Conservation (phyloP, 2,888 invertebrate genomes). For the Branchipolynoe longqiensis region DNA sequence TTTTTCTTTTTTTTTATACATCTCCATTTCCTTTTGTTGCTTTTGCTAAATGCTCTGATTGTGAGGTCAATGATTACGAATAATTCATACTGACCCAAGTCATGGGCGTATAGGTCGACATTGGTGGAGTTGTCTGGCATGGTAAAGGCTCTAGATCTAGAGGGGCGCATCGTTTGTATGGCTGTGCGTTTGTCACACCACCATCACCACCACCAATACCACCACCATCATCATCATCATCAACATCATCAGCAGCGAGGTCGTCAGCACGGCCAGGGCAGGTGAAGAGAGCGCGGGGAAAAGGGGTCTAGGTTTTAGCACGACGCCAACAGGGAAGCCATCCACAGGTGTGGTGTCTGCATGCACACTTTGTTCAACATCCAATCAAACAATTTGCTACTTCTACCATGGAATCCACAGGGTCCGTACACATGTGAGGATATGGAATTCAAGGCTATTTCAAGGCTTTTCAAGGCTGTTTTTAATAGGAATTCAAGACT, state of each 20-base stretch:
- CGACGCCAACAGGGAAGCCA: no score
- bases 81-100: slow-evolving; percentile 47
- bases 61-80: slow-evolving; percentile 27
- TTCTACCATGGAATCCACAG: no score
- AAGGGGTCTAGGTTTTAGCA: slow-evolving; percentile 32
- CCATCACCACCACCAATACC: slow-evolving; percentile 13
- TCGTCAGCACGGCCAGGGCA: slow-evolving; percentile 41
- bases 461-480: no score
- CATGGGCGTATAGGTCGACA: slow-evolving; percentile 35
- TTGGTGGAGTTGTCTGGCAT: slow-evolving; percentile 40
- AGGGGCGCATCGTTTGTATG: slow-evolving; percentile 50
- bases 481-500: no score
- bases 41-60: no score
- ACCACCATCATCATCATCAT: slow-evolving; percentile 36
- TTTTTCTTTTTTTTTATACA: no score
- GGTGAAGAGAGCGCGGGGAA: not conserved
- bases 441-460: no score
- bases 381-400: no score
- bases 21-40: no score
- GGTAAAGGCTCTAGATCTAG: slow-evolving; percentile 51
- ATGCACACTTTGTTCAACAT: no score
- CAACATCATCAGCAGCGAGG: slow-evolving; percentile 16
- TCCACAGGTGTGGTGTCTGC: no score
- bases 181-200: slow-evolving; percentile 33
- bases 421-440: no score